phyloP scores from a whole-genome alignment of 1,140 invertebrate genomes.

The Drosophila subobscura region DNA sequence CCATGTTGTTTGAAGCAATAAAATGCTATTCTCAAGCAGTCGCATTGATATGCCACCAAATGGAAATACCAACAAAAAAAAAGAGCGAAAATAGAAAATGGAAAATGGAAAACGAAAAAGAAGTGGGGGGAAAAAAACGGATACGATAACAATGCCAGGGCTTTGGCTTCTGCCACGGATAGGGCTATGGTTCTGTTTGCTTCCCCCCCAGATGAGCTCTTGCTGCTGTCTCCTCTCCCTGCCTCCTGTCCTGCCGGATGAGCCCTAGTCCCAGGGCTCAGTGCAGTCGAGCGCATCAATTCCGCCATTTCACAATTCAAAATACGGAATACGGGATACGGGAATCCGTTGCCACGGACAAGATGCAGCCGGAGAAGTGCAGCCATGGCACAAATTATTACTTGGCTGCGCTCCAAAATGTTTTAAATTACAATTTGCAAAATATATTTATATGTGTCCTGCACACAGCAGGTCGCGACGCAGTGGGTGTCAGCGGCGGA shows the following conservation, averaged over 20 bases:
- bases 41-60: conserved; percentile 47
- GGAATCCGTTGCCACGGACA: conserved; percentile 56
- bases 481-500: not conserved
- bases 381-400: conserved; percentile 69
- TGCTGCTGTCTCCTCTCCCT: not conserved
- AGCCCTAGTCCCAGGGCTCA: conserved; percentile 16
- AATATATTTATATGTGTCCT: conserved; percentile 50
- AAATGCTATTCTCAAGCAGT: conserved; percentile 71
- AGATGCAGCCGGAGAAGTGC: conserved; percentile 47
- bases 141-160: conserved; percentile 64
- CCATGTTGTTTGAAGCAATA: conserved; percentile 74
- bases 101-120: conserved; percentile 7
- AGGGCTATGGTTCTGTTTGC: too few relatives aligned
- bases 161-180: too few relatives aligned
- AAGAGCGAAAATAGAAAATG: not conserved
- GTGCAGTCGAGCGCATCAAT: conserved; percentile 75
- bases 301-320: conserved; percentile 65
- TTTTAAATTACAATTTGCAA: conserved; percentile 79
- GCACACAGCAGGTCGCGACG: conserved; percentile 21
- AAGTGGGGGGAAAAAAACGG: conserved; percentile 28
- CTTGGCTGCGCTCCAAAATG: conserved; percentile 74
- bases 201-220: conserved; percentile 19
- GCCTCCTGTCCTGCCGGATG: conserved; percentile 1
- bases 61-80: conserved; percentile 1
- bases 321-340: conserved; percentile 28